A percentile compares a stretch with the other conserved stretches of the same genome.
These are phyloP conservation scores for Itoplectis maculator DNA, from an alignment of 2,888 invertebrate species.

Conservation along the genomic window DNA sequence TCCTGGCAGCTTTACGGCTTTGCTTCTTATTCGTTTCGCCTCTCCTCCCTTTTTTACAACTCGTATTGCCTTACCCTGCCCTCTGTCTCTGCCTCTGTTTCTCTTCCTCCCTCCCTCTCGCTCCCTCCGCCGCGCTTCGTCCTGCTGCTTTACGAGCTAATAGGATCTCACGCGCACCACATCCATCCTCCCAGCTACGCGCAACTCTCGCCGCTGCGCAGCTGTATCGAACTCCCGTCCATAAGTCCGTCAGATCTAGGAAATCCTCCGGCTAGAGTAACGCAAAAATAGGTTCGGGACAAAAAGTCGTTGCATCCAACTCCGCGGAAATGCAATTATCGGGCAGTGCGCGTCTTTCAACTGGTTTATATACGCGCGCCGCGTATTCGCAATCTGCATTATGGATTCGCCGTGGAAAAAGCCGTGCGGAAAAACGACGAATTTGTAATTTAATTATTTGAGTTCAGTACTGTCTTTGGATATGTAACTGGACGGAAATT, in stretches of 20 bases:
- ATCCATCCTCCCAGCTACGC: slow-evolving; percentile 41
- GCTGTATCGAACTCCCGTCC: slow-evolving; percentile 43
- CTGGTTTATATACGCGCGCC: slow-evolving; percentile 14
- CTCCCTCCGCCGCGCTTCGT: too few relatives aligned
- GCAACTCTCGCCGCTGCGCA: slow-evolving; percentile 9
- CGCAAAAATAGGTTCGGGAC: slow-evolving; percentile 36
- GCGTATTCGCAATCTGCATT: slow-evolving; percentile 1
- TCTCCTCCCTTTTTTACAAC: slow-evolving; percentile 61
- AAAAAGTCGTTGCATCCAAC: slow-evolving; percentile 64
- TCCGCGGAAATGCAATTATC: slow-evolving; percentile 59
- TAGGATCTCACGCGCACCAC: slow-evolving; percentile 58
- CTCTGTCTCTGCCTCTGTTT: slow-evolving; percentile 20
- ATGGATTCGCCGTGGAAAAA: slow-evolving; percentile 29
- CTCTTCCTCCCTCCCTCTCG: too few relatives aligned
- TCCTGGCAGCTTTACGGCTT: slow-evolving; percentile 67
- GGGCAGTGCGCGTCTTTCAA: slow-evolving; percentile 42
- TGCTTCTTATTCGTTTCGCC: slow-evolving; percentile 55
- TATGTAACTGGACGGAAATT: too few relatives aligned
- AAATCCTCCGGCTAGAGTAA: slow-evolving; percentile 44
- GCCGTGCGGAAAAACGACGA: neutral
- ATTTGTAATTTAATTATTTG: neutral
- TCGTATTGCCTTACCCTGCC: slow-evolving; percentile 19
- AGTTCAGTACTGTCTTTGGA: neutral
- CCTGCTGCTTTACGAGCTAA: slow-evolving; percentile 56
- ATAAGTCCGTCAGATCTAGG: slow-evolving; percentile 57